Evolutionary conservation across 2,113 vertebrate genomes (phyloP).

Genomic region (Pachycephala philippinensis): DNA sequence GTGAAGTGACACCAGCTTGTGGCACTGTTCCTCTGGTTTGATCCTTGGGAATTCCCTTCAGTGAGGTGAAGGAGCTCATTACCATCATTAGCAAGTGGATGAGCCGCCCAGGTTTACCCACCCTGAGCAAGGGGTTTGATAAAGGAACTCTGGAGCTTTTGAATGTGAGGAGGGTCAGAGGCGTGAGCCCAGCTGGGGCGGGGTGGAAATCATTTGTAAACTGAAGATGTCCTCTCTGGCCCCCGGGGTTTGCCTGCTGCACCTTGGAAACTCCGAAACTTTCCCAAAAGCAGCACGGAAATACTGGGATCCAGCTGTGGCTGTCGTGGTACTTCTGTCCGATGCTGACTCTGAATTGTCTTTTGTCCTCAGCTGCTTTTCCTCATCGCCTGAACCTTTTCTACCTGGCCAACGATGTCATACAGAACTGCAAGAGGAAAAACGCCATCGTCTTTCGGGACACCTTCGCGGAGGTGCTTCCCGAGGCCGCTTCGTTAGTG

Average conservation of each 20-base stretch:
- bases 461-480: conserved; percentile 90
- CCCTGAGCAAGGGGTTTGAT: not conserved
- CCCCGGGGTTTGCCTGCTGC: not conserved
- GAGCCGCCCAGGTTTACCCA: not conserved
- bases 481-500: conserved; percentile 87
- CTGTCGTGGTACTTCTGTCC: not conserved
- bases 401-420: conserved; percentile 96
- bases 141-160: not conserved
- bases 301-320: rapidly evolving
- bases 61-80: not conserved
- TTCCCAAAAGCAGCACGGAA: not conserved
- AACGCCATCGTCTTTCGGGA: conserved; percentile 92
- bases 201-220: not conserved
- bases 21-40: not conserved
- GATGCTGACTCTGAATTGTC: not conserved
- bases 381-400: conserved; percentile 95
- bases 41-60: not conserved
- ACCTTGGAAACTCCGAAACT: rapidly evolving
- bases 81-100: not conserved
- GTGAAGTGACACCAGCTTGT: not conserved
- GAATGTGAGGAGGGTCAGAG: not conserved
- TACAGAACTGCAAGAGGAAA: conserved; percentile 98
- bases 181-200: not conserved
- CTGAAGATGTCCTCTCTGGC: not conserved
- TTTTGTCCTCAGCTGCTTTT: conserved; percentile 79